Base-by-base conservation (phyloP, 2,888 invertebrate species). In the Bibio marci region DNA sequence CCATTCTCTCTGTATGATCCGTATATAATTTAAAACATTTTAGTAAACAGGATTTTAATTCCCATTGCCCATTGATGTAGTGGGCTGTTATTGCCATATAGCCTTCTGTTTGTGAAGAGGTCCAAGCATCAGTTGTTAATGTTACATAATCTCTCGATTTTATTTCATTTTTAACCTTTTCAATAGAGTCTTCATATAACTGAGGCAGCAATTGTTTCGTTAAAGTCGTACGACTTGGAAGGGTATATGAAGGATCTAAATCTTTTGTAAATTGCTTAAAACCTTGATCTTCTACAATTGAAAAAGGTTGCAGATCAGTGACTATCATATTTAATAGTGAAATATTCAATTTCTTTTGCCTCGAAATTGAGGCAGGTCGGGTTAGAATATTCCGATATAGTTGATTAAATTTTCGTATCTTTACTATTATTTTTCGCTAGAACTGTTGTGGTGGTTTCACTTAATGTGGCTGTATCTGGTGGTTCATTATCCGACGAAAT, bases 281-380 rank as follows among this genome's bases (percentile, higher is more conserved):
- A 37, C 52, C 51, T 41, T 42, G 37, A 46, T 53, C 50, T 38
- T 53, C 49, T n/a, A 54, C 54, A 26, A 54, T 48, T 36, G 43
- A 46, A 38, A 52, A 50, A 19, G 54, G 51, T 38, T 54, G 52
- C 43, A 50, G 51, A 42, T 54, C 52, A 35, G 42, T 41, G 6
- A 45, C 47, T 30, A 52, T 52, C 47, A 54, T 47, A 22, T 38
- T 36, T 35, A 52, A 37, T 30, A 51, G 38, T 39, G 47, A 44
- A 30, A 40, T 41, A 45, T 51, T 49, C 12, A 41, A 22, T 17
- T 35, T 30, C 10, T 30, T 37, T 30, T 37, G 27, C 18, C 19
- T 27, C 12, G 14, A 19, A 11, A 36, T 36, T 13, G 36, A 36
- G n/a, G 36, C 36, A 15, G 36, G 36, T 11, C n/a, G n/a, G n/a